Base-by-base conservation (phyloP, 2,113 vertebrate genomes). In the Gambusia holbrooki region DNA sequence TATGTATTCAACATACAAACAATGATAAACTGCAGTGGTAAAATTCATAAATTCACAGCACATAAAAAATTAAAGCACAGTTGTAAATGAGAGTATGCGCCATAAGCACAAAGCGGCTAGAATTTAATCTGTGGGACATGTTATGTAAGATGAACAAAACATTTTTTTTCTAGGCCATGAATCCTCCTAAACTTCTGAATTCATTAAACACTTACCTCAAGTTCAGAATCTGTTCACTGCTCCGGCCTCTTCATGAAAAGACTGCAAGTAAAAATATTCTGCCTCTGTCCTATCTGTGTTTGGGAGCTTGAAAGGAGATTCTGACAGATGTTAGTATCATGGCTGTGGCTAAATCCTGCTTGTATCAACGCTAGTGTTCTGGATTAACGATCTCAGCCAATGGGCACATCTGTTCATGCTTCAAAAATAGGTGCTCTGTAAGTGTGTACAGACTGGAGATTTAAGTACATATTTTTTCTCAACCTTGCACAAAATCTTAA, bases 311-410 rank as follows among this genome's bases (percentile, higher is more conserved):
- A 51, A 69, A 84, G 74, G 27, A 69, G 72, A 83, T 66, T 69
- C 83, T 66, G 90, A 87, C 94, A 95, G 94, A 95, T 94, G 94
- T 93, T 91, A 76, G 77, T 86, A 72, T 93, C 91, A 91, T 89
- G 81, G 90, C 61, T 79, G 68, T 81, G 82, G 74, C 80, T 93
- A 95, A 95, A 94, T 94, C 93, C 93, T 73, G 68, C 90, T 93
- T 86, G 87, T 81, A 89, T 82, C 89, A 75, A 88, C 82, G 86
- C 77, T 87, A 89, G 90, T 84, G 77, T 91, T 88, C 86, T 85
- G 93, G 94, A 95, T 95, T 94, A 94, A 90, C 86, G 76, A 68
- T 65, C 72, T 17, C 86, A 83, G 85, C 92, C 93, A 92, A 90
- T 90, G 87, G 88, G 73, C 88, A 93, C 92, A 94, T 92, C 93